Evolutionary conservation across 2,888 invertebrate species (phyloP), one percentile per base, ranked within the genome.

Genomic region (Amblyjoppa proteus): DNA sequence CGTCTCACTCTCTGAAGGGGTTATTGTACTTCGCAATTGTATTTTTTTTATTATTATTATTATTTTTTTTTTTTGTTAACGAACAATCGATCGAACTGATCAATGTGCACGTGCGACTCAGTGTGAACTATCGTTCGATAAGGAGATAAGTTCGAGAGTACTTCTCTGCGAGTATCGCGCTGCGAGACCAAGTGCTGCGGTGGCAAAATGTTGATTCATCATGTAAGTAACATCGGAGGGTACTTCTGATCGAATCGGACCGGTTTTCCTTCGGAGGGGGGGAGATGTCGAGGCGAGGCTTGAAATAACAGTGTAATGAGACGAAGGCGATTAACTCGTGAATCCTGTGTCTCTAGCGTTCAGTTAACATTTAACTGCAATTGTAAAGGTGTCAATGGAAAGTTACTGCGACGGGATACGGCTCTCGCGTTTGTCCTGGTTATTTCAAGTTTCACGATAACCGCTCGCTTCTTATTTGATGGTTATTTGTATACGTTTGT

Each of bases 181-280:
- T 68, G 61, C 51, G 69, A 2, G 73, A 20, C 28, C 31, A 25
- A 80, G 58, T 31, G 41, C 76, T 56, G 25, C 53, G 34, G 78
- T 80, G 75, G 75, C 71, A 90, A 89, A 84, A 93, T 93, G 93
- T 89, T 91, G 77, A 85, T 90, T 83, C 86, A 89, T 86, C 89
- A 90, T 88, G 93, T 93, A 89, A 93, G 93, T 93, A 89, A 73
- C 25, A 16, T 79, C 49, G 28, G 16, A 31, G 9, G 3, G 20
- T 25, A 6, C 11, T 58, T 41, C 9, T 11, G 41, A 34, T 34
- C 3, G 4, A 34, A 34, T 34, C 34, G 34, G 4, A 4, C 4
- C 34, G 34, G 4, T 34, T 1, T 2, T 34, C 20, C 20, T 20
- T 20, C 20, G 20, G 20, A 20, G 20, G 20, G 25, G 9, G 2